phyloP scores from a whole-genome alignment of 2,113 vertebrate genomes.

The Plecturocebus donacophilus region DNA sequence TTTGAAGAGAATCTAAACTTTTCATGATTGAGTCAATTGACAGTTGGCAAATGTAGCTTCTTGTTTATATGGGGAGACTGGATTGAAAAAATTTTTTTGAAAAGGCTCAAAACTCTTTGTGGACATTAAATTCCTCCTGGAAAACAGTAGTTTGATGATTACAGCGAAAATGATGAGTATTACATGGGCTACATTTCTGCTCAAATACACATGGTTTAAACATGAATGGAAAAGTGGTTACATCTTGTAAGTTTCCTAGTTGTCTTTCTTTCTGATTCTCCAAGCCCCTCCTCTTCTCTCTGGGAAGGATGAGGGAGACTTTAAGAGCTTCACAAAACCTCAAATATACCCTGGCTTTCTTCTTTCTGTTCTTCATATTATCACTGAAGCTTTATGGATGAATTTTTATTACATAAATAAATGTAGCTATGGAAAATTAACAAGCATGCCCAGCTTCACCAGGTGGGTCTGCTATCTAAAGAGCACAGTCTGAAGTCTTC shows the following conservation, averaged over 20 bases:
- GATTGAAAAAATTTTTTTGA: constrained; percentile 40
- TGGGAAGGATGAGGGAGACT: neutral
- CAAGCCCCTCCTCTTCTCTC: neutral
- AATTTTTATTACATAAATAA: constrained; percentile 44
- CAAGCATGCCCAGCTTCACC: neutral
- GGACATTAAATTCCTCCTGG: constrained; percentile 28
- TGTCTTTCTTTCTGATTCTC: constrained; percentile 23
- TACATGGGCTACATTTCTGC: constrained; percentile 13
- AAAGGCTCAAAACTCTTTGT: constrained; percentile 37
- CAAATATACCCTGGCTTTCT: constrained; percentile 6
- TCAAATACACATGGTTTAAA: constrained; percentile 28
- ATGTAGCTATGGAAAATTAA: constrained; percentile 31
- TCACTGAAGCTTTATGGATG: neutral
- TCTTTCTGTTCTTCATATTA: neutral
- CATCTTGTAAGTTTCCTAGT: neutral
- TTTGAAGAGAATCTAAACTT: constrained; percentile 19
- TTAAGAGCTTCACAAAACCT: constrained; percentile 2
- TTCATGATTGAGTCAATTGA: neutral
- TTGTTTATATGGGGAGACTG: constrained; percentile 50
- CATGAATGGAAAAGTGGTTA: constrained; percentile 54
- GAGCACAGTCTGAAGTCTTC: neutral
- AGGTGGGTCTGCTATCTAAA: constrained; percentile 3
- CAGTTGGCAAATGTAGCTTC: constrained; percentile 27
- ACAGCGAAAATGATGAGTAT: constrained; percentile 27
- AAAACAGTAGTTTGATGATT: constrained; percentile 53